Evolutionary conservation across 2,113 vertebrate genomes (phyloP), one percentile per base, ranked within the genome.

Genomic region (Smithornis capensis): DNA sequence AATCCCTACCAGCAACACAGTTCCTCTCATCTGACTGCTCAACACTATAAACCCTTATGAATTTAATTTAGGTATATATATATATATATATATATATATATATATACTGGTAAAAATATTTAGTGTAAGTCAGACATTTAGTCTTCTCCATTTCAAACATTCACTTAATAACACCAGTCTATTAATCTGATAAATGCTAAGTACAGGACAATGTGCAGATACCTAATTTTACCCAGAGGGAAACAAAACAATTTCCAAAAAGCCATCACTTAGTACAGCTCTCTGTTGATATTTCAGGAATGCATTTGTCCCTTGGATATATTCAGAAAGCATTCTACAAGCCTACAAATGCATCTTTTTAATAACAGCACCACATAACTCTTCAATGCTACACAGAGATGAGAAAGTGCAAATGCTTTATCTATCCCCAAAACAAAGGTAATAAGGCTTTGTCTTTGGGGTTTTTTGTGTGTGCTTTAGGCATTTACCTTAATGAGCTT

Each of bases 401-500:
- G 92, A 98, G 93, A 84, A 96, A 95, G 92, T 92, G 91, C 60
- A 94, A 94, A 91, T 96, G 89, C 78, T 92, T 89, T 88, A 83
- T 95, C 95, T 92, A 96, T 96, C 95, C 96, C 92, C 96, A 92
- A 91, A 97, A 97, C 97, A 97, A 97, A 97, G 97, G 97, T 97
- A 98, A 98, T 97, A 97, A 97, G 97, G 92, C 86, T 97, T 96
- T 97, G 92, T 97, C 96, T 98, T 56, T 19, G 44, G 56, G 90
- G 95, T 91, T 74, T 69, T 68, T 69, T 67, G 68, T 10, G 75
- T 1, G 1, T 83, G 95, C 97, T 98, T 98, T 96, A 97, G 98
- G 95, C 97, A 97, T 96, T 96, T 95, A 95, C 97, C 97, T 98
- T 98, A 98, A 98, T 98, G 97, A 98, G 97, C 97, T 98, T 97